Percentiles rank a stretch among this genome's conserved stretches.
Conservation (phyloP, 2,888 invertebrate species). For the Temnothorax unifasciatus region DNA sequence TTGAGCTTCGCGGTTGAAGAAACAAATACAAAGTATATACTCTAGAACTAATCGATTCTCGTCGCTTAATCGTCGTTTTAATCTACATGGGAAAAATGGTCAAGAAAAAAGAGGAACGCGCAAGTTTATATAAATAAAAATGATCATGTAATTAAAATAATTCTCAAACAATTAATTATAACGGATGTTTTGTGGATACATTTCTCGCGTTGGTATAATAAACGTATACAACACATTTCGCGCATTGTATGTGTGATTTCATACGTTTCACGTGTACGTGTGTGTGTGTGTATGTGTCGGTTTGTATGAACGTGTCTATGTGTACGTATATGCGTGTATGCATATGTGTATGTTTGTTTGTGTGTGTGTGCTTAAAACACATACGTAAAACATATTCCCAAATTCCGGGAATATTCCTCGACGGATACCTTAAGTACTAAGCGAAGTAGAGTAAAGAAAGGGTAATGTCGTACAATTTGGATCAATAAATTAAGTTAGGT, state of each 20-base stretch:
- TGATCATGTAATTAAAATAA: constrained; percentile 84
- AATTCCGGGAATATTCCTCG: constrained; percentile 79
- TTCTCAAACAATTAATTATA: constrained; percentile 79
- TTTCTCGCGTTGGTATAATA: constrained; percentile 64
- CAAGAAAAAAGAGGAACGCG: constrained; percentile 56
- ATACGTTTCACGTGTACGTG: constrained; percentile 31
- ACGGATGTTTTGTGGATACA: constrained; percentile 75
- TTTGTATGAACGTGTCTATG: constrained; percentile 55
- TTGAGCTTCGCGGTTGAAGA: not conserved
- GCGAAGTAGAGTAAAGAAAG: constrained; percentile 52
- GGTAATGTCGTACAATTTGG: constrained; percentile 73
- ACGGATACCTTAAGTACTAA: constrained; percentile 74
- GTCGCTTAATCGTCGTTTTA: not conserved
- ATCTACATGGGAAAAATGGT: not conserved
- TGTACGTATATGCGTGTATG: constrained; percentile 56
- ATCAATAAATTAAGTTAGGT: constrained; percentile 84
- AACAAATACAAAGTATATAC: not conserved
- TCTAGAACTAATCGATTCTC: not conserved
- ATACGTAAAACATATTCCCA: constrained; percentile 84
- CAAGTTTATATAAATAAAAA: constrained; percentile 83
- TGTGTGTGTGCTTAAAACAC: constrained; percentile 84
- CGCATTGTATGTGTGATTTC: constrained; percentile 43
- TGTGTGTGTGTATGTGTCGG: constrained; percentile 48
- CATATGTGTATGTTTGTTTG: constrained; percentile 63
- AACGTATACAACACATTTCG: constrained; percentile 56